Percentiles rank a stretch among this genome's conserved stretches.
These are phyloP conservation scores for Brachionus calyciflorus DNA, from an alignment of 1,140 invertebrate genomes.

Conservation along the genomic window DNA sequence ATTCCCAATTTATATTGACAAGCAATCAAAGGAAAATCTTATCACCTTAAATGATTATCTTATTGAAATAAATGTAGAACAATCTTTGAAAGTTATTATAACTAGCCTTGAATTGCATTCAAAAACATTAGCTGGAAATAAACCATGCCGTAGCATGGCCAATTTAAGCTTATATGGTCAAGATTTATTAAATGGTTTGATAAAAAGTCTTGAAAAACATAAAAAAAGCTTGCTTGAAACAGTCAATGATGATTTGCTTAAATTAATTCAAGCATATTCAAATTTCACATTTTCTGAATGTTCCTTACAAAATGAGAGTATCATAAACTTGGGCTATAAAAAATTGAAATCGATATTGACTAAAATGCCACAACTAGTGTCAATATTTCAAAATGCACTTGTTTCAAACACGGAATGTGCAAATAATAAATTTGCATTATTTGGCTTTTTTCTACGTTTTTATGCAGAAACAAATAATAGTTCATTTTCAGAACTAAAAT, in stretches of 20 bases:
- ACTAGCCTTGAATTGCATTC: conserved; percentile 4
- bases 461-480: not conserved
- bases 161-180: conserved; percentile 4
- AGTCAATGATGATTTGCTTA: not conserved
- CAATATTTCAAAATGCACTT: not conserved
- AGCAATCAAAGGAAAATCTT: conserved; percentile 25
- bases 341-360: not conserved
- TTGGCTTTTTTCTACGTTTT: not conserved
- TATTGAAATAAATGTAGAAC: not conserved
- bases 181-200: conserved; percentile 14
- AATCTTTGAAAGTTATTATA: not conserved
- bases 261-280: not conserved
- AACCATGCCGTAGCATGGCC: not conserved
- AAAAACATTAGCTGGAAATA: not conserved
- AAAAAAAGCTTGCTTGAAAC: not conserved
- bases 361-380: not conserved
- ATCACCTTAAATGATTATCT: not conserved
- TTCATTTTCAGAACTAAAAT: not conserved
- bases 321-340: not conserved
- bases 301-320: not conserved
- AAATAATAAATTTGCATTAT: not conserved
- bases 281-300: not conserved
- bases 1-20: conserved; percentile 45
- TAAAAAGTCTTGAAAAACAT: not conserved
- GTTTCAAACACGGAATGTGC: not conserved